Evolutionary conservation across 2,113 vertebrate species (phyloP), one percentile per base, ranked within the genome.

Genomic region (Nibea coibor): DNA sequence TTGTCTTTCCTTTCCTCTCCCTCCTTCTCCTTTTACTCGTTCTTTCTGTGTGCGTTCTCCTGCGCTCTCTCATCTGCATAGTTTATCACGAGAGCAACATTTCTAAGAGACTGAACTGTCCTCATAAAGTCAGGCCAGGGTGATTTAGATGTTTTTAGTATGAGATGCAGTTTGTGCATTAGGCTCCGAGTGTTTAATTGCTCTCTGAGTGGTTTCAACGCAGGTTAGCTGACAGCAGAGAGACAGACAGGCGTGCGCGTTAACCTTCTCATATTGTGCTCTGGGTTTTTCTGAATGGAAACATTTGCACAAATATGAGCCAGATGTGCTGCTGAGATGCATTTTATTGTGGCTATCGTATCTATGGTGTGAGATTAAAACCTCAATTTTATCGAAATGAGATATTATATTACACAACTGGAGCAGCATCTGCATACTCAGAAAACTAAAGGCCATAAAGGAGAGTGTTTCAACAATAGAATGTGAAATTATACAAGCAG

Each of bases 91-190:
- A 82, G 65, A 78, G 72, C 31, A 61, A 73, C 69, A 53, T 20
- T 50, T 75, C 58, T 64, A 17, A 71, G 65, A 82, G 84, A 72
- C 66, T 31, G 75, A 61, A 72, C 80, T 48, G 75, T 72, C 67
- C 85, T 83, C 80, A 76, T 84, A 78, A 88, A 87, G 75, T 75
- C 82, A 78, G 69, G 75, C 68, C 67, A 4, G 51, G 45, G 79
- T 83, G 84, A 86, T 89, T 84, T 84, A 87, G 73, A 62, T 89
- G 78, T 89, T 87, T 70, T 84, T 51, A 74, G 79, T 45, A 42
- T 81, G 66, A 64, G 72, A 67, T 85, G 85, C 75, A 71, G 82
- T 76, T 72, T 84, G 77, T 84, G 81, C 84, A 84, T 89, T 89
- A 84, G 73, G 77, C 78, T 65, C 45, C 2, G 1, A 82, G 61